A percentile compares a stretch with the other conserved stretches of the same genome.
These are phyloP conservation scores for Pica pica DNA, from an alignment of 2,113 vertebrate genomes.

Conservation along the genomic window DNA sequence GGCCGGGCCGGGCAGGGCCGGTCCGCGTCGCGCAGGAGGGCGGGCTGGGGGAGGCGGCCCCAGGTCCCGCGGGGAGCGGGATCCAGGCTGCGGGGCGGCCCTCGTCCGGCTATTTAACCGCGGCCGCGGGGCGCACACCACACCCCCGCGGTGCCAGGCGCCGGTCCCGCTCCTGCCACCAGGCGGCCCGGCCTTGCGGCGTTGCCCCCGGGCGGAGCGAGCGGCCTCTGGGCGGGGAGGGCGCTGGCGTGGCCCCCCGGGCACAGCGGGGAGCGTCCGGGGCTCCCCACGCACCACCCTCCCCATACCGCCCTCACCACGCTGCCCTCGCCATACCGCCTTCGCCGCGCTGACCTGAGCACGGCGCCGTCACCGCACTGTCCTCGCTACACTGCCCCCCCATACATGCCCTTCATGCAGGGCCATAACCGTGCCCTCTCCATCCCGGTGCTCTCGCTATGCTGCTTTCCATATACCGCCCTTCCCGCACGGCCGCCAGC, in stretches of 20 bases:
- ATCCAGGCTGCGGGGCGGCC: neutral
- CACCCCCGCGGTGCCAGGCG: slow-evolving; percentile 12
- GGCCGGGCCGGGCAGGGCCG: neutral
- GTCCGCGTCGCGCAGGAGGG: neutral
- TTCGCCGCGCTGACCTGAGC: neutral
- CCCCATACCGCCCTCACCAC: too few relatives aligned
- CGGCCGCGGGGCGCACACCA: neutral
- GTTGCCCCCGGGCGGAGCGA: neutral
- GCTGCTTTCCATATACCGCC: neutral
- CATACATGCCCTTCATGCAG: too few relatives aligned
- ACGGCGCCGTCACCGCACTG: neutral
- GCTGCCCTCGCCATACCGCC: too few relatives aligned
- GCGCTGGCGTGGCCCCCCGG: neutral
- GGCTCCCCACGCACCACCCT: neutral
- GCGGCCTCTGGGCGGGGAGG: neutral
- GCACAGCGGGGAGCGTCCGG: neutral
- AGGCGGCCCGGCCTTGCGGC: slow-evolving; percentile 72
- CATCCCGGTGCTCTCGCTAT: neutral
- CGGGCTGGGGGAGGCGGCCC: neutral
- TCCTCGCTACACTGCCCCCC: accelerated
- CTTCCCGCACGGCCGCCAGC: too few relatives aligned
- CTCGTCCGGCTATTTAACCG: neutral
- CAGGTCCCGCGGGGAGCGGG: neutral
- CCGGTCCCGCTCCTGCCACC: slow-evolving; percentile 69
- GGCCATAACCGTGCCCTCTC: neutral